Percentiles rank a stretch among this genome's conserved stretches.
phyloP scores from a whole-genome alignment of 2,797 vertebrate genomes.

The Acanthiza pusilla region DNA sequence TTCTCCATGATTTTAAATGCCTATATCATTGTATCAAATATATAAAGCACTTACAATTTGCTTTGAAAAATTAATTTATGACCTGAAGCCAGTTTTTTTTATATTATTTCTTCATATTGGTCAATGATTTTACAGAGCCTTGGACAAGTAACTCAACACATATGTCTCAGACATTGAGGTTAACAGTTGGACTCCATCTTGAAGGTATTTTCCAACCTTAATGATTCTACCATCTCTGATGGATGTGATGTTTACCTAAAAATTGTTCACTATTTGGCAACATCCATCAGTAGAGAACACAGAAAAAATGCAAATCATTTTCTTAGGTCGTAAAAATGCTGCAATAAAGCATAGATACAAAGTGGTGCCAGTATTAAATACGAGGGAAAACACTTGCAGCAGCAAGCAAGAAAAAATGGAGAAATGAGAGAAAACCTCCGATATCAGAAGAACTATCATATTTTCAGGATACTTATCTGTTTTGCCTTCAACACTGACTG shows the following conservation, averaged over 20 bases:
- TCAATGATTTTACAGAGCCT: background rate
- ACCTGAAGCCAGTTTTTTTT: background rate
- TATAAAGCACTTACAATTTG: background rate
- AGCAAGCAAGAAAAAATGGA: background rate
- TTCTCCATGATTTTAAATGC: background rate
- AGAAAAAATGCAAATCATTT: background rate
- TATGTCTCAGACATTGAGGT: background rate
- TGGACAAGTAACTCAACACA: background rate
- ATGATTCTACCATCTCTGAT: background rate
- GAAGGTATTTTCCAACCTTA: background rate
- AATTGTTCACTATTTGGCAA: background rate
- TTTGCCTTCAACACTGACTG: background rate
- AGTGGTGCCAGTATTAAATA: background rate
- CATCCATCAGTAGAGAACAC: background rate
- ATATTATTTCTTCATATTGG: background rate
- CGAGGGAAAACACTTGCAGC: background rate
- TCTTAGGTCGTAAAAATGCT: background rate
- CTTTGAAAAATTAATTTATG: background rate
- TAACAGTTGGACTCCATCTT: background rate
- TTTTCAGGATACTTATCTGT: background rate
- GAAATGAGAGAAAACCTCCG: background rate
- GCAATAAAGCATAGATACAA: background rate
- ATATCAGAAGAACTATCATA: background rate
- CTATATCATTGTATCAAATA: background rate
- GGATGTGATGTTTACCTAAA: background rate